Percentiles rank a stretch among this genome's conserved stretches.
Conservation (phyloP, 2,888 invertebrate species). For the Ecdyonurus torrentis region DNA sequence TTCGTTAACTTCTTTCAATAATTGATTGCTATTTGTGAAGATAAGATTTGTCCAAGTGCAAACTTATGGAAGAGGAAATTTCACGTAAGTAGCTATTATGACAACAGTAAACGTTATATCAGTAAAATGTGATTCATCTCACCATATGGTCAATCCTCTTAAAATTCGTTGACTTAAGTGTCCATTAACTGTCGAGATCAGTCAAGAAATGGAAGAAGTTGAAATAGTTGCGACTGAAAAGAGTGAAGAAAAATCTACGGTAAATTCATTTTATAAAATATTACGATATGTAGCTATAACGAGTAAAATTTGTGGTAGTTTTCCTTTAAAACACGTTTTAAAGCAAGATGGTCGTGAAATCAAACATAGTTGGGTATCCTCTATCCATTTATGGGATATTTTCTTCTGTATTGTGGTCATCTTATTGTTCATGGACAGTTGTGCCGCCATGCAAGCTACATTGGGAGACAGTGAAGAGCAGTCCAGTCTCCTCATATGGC, state of each 20-base stretch:
- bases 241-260: background rate
- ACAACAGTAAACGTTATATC: no score
- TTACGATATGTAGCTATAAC: background rate
- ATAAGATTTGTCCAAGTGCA: no score
- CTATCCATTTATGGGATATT: background rate
- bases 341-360: background rate
- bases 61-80: no score
- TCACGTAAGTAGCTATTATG: no score
- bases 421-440: background rate
- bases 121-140: no score
- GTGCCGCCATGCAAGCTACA: background rate
- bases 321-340: background rate
- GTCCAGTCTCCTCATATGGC: background rate
- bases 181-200: no score
- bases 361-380: background rate
- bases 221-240: no score
- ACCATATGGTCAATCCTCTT: no score
- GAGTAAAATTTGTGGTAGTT: background rate
- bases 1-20: no score
- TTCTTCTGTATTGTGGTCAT: background rate
- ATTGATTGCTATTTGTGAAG: no score
- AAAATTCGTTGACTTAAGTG: no score
- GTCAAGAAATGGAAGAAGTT: no score
- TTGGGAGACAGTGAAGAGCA: background rate
- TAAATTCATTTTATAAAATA: background rate